These are phyloP conservation scores for Alosa alosa DNA, from an alignment of 2,113 vertebrate genomes.

Conservation along the genomic window DNA sequence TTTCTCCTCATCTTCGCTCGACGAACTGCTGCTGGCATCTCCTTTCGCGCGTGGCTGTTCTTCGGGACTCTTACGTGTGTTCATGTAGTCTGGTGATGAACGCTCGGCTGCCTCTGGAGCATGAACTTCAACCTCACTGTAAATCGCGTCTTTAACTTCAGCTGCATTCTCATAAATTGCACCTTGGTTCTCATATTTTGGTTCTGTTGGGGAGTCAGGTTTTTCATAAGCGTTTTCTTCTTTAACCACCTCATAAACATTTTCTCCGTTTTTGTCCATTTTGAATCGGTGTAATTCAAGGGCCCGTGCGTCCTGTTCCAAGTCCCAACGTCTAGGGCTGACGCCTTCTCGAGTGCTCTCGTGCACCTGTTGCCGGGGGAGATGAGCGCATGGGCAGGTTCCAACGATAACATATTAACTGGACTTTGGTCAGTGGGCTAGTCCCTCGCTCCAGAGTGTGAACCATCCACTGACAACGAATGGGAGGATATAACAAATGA, in stretches of 20 bases:
- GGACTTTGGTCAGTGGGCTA: constrained; percentile 70
- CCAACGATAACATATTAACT: constrained; percentile 54
- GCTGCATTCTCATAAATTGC: background rate
- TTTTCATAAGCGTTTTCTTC: constrained; percentile 17
- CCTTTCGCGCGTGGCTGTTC: constrained; percentile 13
- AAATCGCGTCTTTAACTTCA: constrained; percentile 27
- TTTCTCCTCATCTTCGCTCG: constrained; percentile 45
- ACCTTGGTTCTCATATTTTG: constrained; percentile 37
- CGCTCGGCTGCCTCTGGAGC: constrained; percentile 11
- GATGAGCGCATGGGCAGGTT: constrained; percentile 45
- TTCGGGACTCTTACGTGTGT: constrained; percentile 31
- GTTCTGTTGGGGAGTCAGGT: constrained; percentile 29
- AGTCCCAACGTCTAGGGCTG: background rate
- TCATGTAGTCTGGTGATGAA: constrained; percentile 57
- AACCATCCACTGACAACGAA: background rate
- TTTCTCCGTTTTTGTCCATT: constrained; percentile 45
- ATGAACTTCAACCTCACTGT: constrained; percentile 54
- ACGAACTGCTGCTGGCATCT: constrained; percentile 34
- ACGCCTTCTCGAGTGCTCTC: constrained; percentile 26
- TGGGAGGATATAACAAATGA: background rate
- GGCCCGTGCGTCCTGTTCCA: background rate
- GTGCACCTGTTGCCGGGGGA: constrained; percentile 46
- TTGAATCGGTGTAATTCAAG: background rate
- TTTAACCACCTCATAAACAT: constrained; percentile 40
- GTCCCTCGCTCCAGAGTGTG: constrained; percentile 26